These are phyloP conservation scores for Chrosomus eos DNA, from an alignment of 2,797 vertebrate genomes.

Conservation along the genomic window DNA sequence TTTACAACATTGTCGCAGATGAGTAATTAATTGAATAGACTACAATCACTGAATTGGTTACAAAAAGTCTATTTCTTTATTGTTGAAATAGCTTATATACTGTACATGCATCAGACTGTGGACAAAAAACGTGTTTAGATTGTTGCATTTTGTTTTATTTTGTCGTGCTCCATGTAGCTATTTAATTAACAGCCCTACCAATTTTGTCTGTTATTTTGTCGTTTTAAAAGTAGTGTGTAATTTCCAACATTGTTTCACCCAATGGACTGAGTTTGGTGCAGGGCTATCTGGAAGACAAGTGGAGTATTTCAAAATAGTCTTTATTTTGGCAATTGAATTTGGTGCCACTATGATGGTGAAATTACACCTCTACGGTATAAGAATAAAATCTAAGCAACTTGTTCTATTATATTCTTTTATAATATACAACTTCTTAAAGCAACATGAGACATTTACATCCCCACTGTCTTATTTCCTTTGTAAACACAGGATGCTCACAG, in stretches of 20 bases:
- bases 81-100: not conserved
- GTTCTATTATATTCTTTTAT: not conserved
- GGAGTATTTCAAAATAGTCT: not conserved
- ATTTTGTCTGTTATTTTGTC: not conserved
- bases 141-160: not conserved
- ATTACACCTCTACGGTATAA: not conserved
- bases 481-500: not conserved
- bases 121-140: not conserved
- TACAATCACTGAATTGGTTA: not conserved
- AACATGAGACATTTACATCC: not conserved
- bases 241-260: not conserved
- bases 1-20: not conserved
- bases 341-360: not conserved
- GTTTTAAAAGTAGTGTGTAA: not conserved
- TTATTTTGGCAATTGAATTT: not conserved
- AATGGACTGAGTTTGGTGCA: not conserved
- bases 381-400: not conserved
- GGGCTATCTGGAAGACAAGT: not conserved
- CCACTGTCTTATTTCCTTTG: not conserved
- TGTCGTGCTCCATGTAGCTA: not conserved
- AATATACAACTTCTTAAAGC: not conserved
- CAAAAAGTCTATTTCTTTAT: not conserved
- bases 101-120: not conserved
- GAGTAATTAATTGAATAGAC: not conserved
- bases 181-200: not conserved